Conservation (phyloP, 2,113 vertebrate genomes). For the Pterocles gutturalis region DNA sequence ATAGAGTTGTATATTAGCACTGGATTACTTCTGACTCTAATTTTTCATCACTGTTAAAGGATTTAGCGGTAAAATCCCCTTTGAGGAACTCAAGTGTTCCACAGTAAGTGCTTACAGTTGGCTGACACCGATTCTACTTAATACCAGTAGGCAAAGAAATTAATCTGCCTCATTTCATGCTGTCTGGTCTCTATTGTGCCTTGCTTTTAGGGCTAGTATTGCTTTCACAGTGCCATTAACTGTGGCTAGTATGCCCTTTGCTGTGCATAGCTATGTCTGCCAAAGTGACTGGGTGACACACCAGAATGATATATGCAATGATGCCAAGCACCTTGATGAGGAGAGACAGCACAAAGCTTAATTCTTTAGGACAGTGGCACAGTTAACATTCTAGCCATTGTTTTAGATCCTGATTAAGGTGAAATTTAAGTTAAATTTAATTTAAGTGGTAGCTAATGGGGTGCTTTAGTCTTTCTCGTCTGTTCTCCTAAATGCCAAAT, state of each 20-base stretch:
- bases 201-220: not conserved
- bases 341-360: not conserved
- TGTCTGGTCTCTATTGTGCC: conserved; percentile 41
- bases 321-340: not conserved
- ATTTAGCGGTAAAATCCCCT: conserved; percentile 54
- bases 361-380: not conserved
- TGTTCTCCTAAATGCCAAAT: not conserved
- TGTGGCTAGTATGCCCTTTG: not conserved
- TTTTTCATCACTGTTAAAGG: conserved; percentile 48
- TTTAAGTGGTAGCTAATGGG: not conserved
- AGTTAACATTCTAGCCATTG: not conserved
- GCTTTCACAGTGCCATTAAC: not conserved
- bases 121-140: conserved; percentile 44
- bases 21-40: conserved; percentile 45
- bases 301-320: not conserved
- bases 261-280: not conserved
- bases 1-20: conserved; percentile 27
- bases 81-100: conserved; percentile 27
- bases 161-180: conserved; percentile 63
- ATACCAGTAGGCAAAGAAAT: conserved; percentile 2
- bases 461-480: not conserved
- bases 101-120: conserved; percentile 21
- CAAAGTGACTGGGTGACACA: not conserved
- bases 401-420: not conserved
- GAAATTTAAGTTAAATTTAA: not conserved